Percentiles rank a stretch among this genome's conserved stretches.
Conservation (phyloP, 2,113 vertebrate species). For the Merops nubicus region DNA sequence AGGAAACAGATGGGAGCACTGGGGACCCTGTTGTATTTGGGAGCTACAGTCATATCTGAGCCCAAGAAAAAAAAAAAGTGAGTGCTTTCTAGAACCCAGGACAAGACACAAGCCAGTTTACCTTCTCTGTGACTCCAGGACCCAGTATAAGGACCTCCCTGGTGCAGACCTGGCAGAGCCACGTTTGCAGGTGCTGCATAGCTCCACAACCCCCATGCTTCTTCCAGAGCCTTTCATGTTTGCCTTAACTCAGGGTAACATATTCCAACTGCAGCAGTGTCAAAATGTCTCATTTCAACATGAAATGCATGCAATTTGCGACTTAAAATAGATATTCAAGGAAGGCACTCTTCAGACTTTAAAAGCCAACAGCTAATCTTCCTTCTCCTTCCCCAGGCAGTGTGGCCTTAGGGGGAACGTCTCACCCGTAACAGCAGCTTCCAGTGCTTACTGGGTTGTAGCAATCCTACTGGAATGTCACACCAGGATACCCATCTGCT, state of each 20-base stretch:
- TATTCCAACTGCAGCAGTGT: not conserved
- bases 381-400: not conserved
- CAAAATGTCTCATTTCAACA: not conserved
- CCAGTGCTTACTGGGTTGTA: too few relatives aligned
- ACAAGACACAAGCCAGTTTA: not conserved
- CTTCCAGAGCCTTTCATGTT: not conserved
- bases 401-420: not conserved
- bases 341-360: not conserved
- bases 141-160: not conserved
- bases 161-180: not conserved
- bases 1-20: not conserved
- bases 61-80: too few relatives aligned
- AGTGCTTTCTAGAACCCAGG: not conserved
- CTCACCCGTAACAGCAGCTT: not conserved
- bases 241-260: not conserved
- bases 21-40: too few relatives aligned
- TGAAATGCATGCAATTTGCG: not conserved
- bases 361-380: not conserved
- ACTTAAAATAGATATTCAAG: not conserved
- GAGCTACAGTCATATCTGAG: not conserved
- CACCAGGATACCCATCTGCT: fast-evolving
- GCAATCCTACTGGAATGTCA: not conserved
- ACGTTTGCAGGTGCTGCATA: not conserved
- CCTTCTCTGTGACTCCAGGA: not conserved
- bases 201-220: fast-evolving